Percentiles rank a stretch among this genome's conserved stretches.
Evolutionary conservation across 2,888 invertebrate genomes (phyloP).

Genomic region (Euzetes globulus): DNA sequence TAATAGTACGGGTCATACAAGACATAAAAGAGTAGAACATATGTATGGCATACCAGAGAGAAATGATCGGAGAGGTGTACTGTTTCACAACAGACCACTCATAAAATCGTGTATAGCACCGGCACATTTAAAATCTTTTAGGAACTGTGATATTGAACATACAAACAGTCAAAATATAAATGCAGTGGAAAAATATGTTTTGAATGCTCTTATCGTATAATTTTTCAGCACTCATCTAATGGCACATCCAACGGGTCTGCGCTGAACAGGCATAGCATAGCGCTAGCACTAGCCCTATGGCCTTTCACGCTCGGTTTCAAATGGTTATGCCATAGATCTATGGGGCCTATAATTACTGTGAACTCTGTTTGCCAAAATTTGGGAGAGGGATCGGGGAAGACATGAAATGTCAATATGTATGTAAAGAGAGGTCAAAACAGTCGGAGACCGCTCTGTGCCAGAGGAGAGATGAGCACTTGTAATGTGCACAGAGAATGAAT

Average conservation of each 20-base stretch:
- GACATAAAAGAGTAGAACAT: neutral
- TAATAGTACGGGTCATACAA: slow-evolving; percentile 17
- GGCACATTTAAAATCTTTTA: neutral
- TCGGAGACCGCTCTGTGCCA: neutral
- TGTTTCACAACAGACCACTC: neutral
- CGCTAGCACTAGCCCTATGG: slow-evolving; percentile 5
- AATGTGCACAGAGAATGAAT: neutral
- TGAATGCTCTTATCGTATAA: slow-evolving; percentile 16
- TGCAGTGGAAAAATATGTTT: slow-evolving; percentile 5
- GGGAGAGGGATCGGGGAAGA: neutral
- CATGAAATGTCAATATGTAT: slow-evolving; percentile 25
- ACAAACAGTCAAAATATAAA: slow-evolving; percentile 6
- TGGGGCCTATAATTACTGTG: slow-evolving; percentile 19
- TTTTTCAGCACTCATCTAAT: slow-evolving; percentile 15
- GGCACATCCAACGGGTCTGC: neutral
- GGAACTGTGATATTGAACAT: neutral
- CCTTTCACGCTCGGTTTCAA: slow-evolving; percentile 20
- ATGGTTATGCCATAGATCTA: slow-evolving; percentile 22
- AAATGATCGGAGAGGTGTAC: slow-evolving; percentile 21
- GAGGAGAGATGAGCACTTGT: slow-evolving; percentile 2
- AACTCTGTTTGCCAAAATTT: neutral
- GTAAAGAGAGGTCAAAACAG: slow-evolving; percentile 19
- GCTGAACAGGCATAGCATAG: neutral
- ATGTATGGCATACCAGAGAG: neutral
- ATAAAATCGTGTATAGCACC: slow-evolving; percentile 6